A percentile compares a stretch with the other conserved stretches of the same genome.
Evolutionary conservation across 2,113 vertebrate genomes (phyloP).

Genomic region (Taxidea taxus): DNA sequence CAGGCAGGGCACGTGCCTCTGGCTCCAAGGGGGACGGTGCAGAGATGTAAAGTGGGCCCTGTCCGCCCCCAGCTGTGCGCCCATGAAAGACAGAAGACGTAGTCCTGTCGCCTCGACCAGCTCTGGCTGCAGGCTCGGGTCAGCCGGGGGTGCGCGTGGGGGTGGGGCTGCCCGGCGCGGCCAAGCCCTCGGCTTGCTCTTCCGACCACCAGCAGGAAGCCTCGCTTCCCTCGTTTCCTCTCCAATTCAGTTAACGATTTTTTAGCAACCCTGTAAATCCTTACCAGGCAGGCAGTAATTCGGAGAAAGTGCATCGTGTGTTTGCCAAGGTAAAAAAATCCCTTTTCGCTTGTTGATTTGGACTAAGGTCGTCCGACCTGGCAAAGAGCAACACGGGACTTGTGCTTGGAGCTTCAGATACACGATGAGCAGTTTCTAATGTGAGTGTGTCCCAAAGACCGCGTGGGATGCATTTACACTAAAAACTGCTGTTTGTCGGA

Average conservation of each 20-base stretch:
- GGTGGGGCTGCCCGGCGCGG: background rate
- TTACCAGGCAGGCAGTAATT: background rate
- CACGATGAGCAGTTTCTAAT: background rate
- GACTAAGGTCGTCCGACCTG: background rate
- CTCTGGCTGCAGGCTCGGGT: background rate
- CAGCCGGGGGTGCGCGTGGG: background rate
- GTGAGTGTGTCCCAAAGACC: too few species aligned
- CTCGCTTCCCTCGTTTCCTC: too few species aligned
- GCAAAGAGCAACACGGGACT: background rate
- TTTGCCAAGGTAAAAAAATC: background rate
- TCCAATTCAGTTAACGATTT: background rate
- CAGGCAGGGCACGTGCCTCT: background rate
- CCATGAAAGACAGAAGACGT: background rate
- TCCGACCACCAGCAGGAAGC: background rate
- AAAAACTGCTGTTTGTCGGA: too few species aligned
- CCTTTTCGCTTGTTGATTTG: background rate
- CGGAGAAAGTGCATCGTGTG: background rate
- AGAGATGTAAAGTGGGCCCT: accelerated
- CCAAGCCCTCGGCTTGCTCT: background rate
- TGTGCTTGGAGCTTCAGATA: background rate
- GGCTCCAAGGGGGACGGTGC: background rate
- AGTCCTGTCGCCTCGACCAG: accelerated
- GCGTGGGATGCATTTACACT: background rate
- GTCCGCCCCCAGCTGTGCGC: background rate
- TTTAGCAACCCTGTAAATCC: background rate